phyloP scores from a whole-genome alignment of 2,888 invertebrate species.

The Micoletzkya japonica region DNA sequence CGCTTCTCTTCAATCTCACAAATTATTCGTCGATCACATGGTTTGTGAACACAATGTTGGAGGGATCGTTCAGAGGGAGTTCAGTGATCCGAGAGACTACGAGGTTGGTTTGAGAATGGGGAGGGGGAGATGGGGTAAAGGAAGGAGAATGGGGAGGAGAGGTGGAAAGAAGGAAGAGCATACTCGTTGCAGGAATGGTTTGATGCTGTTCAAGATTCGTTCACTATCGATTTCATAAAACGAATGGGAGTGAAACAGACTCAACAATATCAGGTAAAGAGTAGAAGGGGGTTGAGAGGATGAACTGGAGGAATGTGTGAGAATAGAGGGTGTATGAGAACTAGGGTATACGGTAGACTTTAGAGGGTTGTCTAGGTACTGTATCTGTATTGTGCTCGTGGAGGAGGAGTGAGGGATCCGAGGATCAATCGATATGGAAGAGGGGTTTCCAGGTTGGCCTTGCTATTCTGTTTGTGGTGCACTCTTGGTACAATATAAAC shows the following conservation, averaged over 20 bases:
- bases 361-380: slow-evolving; percentile 29
- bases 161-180: background rate
- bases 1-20: slow-evolving; percentile 31
- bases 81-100: slow-evolving; percentile 33
- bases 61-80: slow-evolving; percentile 36
- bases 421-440: slow-evolving; percentile 20
- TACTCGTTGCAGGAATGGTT: slow-evolving; percentile 35
- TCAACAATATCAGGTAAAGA: slow-evolving; percentile 30
- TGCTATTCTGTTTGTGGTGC: background rate
- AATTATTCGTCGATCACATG: slow-evolving; percentile 39
- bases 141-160: background rate
- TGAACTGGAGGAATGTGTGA: background rate
- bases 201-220: slow-evolving; percentile 39
- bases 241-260: slow-evolving; percentile 36
- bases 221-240: slow-evolving; percentile 38
- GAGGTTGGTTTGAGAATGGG: slow-evolving; percentile 28
- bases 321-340: too few relatives aligned
- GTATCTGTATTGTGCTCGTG: slow-evolving; percentile 37
- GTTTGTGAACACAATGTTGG: slow-evolving; percentile 34
- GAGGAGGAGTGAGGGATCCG: slow-evolving; percentile 31
- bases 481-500: too few relatives aligned
- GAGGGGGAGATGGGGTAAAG: background rate
- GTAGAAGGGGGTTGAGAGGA: background rate
- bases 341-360: too few relatives aligned
- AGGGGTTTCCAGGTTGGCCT: background rate